phyloP scores from a whole-genome alignment of 2,113 vertebrate species.

The Ammodytes dubius region DNA sequence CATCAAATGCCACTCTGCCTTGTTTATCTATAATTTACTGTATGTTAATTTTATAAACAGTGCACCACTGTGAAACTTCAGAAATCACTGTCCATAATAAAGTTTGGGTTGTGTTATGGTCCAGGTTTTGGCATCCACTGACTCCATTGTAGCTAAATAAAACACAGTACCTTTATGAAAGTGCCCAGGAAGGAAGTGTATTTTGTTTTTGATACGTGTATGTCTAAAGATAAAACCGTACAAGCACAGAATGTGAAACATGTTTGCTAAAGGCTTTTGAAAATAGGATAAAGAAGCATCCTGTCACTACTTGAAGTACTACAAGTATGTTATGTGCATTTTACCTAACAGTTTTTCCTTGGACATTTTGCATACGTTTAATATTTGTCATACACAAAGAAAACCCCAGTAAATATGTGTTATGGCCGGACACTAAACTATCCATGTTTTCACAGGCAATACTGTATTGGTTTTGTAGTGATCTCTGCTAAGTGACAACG shows the following conservation, averaged over 20 bases:
- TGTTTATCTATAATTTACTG: background rate
- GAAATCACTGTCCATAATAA: background rate
- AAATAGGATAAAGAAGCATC: background rate
- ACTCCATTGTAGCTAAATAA: background rate
- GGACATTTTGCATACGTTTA: background rate
- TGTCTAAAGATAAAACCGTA: background rate
- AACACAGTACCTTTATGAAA: background rate
- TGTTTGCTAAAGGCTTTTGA: background rate
- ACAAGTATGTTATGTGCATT: no score
- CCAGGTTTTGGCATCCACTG: background rate
- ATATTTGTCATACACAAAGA: background rate
- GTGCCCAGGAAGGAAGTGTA: background rate
- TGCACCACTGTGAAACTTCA: background rate
- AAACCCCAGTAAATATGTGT: background rate
- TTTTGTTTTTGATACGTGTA: background rate
- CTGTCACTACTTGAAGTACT: background rate
- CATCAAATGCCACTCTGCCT: background rate
- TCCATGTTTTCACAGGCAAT: background rate
- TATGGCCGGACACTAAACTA: background rate
- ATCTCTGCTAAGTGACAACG: background rate
- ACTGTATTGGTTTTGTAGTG: background rate
- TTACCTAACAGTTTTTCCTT: background rate
- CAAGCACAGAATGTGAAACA: background rate
- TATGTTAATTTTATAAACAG: background rate
- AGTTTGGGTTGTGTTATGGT: background rate